Base-by-base conservation (phyloP, 2,113 vertebrate species). In the Poecilia latipinna region DNA sequence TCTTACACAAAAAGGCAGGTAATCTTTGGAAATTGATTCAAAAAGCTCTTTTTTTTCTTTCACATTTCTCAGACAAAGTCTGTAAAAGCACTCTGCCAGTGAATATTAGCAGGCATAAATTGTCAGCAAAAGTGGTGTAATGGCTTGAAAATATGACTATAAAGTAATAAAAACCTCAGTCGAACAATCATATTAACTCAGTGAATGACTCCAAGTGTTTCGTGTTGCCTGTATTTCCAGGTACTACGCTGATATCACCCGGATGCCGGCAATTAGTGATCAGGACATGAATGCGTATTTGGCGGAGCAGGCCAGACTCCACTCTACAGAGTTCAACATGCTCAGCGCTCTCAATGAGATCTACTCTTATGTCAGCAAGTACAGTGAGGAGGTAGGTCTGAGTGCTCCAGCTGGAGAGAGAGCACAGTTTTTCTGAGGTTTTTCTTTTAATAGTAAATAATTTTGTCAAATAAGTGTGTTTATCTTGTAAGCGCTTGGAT, bases 281-380 rank as follows among this genome's bases (percentile, higher is more conserved):
- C 98, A 99, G 93, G 98, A 99, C 93, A 99, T 99, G 98, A 99
- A 99, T 0, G 98, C 98, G 66, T 99, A 99, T 94, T 94, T 99
- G 86, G 97, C 97, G 0, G 98, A 99, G 89, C 98, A 99, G 93
- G 98, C 98, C 0, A 95, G 98, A 68, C 95, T 99, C 75, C 98
- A 99, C 78, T 95, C 96, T 0, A 86, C 90, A 2, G 98, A 99
- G 91, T 99, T 99, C 93, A 97, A 98, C 94, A 98, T 98, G 97
- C 95, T 99, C 74, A 99, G 98, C 0, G 97, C 97, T 0, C 96
- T 99, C 92, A 99, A 96, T 0, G 98, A 99, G 94, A 99, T 99
- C 95, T 99, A 99, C 93, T 98, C 98, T 10, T 99, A 99, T 0
- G 92, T 99, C 93, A 98, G 96, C 96, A 99, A 99, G 89, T 99